phyloP scores from a whole-genome alignment of 2,797 vertebrate genomes.

The Coendou prehensilis region DNA sequence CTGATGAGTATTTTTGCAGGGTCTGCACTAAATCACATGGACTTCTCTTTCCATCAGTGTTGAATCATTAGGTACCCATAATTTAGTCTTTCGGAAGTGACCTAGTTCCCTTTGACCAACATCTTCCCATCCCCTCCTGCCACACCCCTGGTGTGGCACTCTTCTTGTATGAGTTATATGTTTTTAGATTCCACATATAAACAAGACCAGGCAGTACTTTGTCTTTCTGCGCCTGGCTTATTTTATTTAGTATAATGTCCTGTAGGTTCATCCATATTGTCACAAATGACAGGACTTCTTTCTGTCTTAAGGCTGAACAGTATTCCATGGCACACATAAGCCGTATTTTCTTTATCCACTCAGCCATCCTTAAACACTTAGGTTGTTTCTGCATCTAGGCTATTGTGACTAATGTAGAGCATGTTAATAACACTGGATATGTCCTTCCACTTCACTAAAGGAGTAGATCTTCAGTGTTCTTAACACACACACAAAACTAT shows the following conservation, averaged over 20 bases:
- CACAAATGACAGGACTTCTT: background rate
- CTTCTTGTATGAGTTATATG: background rate
- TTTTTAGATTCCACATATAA: background rate
- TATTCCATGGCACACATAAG: background rate
- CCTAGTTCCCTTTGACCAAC: background rate
- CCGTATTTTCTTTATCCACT: background rate
- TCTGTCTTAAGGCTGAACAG: background rate
- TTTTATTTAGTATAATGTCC: background rate
- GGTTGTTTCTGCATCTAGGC: background rate
- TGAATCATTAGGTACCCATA: background rate
- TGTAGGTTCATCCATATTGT: background rate
- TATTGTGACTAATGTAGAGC: background rate
- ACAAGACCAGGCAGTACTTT: background rate
- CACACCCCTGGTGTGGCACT: background rate
- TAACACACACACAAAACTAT: background rate
- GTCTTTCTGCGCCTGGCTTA: background rate
- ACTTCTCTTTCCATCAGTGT: background rate
- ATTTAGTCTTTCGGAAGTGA: background rate
- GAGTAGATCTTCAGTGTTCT: background rate
- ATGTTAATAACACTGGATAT: background rate
- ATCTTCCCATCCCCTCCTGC: background rate
- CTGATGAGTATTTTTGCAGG: background rate
- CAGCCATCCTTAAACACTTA: background rate
- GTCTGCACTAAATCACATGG: background rate
- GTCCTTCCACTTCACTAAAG: background rate